A percentile compares a stretch with the other conserved stretches of the same genome.
Evolutionary conservation across 2,797 vertebrate species (phyloP).

Genomic region (Poeciliopsis gracilis): DNA sequence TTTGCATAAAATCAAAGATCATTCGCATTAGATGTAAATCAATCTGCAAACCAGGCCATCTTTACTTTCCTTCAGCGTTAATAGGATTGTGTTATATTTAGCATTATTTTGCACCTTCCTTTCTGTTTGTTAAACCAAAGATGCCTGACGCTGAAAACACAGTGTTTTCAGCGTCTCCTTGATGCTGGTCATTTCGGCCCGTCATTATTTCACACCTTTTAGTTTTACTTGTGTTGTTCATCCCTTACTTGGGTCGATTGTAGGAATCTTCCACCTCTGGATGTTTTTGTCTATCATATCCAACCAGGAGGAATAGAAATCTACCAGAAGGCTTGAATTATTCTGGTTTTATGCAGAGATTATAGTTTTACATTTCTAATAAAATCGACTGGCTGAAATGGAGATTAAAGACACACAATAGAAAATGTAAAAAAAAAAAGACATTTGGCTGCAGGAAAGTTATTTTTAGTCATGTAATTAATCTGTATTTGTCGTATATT

Average conservation of each 20-base stretch:
- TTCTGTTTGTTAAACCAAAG: background rate
- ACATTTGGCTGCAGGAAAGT: background rate
- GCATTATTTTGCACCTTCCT: background rate
- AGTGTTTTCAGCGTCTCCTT: no score
- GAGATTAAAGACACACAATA: background rate
- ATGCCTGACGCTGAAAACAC: background rate
- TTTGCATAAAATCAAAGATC: background rate
- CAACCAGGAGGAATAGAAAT: background rate
- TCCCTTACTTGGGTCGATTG: background rate
- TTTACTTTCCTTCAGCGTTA: background rate
- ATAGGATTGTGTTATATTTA: background rate
- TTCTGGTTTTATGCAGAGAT: background rate
- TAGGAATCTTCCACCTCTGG: background rate
- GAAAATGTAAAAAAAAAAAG: background rate
- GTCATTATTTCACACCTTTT: background rate
- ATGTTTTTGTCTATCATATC: background rate
- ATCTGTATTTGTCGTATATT: background rate
- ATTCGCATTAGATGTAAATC: background rate
- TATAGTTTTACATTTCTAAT: background rate
- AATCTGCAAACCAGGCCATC: background rate
- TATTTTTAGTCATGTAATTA: background rate
- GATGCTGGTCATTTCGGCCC: background rate
- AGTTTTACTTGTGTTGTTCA: background rate
- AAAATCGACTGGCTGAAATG: background rate
- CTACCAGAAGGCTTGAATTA: background rate